A percentile compares a stretch with the other conserved stretches of the same genome.
Conservation (phyloP, 1,140 invertebrate genomes). For the Cardiocondyla obscurior region DNA sequence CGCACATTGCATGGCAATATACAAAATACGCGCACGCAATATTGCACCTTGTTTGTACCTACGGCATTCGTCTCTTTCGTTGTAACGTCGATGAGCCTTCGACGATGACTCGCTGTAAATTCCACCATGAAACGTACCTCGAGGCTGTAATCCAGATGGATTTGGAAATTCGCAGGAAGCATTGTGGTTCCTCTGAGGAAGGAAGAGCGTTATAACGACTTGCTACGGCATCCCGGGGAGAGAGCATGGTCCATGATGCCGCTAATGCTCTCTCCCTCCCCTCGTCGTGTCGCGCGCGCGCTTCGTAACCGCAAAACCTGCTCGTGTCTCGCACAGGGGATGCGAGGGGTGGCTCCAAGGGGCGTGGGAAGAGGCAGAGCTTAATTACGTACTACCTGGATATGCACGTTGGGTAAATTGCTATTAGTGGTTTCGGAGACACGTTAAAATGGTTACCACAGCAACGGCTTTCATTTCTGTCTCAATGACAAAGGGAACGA, state of each 20-base stretch:
- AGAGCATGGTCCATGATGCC: conserved; percentile 44
- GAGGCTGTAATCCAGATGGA: conserved; percentile 55
- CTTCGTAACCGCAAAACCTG: conserved; percentile 57
- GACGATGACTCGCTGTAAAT: conserved; percentile 38
- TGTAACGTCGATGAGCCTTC: conserved; percentile 27
- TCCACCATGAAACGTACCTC: conserved; percentile 28
- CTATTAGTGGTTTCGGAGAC: conserved; percentile 60
- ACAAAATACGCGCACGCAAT: not conserved
- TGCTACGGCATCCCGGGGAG: conserved; percentile 38
- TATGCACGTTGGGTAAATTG: conserved; percentile 60
- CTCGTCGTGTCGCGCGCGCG: not conserved
- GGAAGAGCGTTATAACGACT: conserved; percentile 56
- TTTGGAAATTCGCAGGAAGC: conserved; percentile 57
- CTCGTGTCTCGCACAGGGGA: conserved; percentile 31
- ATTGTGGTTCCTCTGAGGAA: conserved; percentile 53
- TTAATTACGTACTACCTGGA: conserved; percentile 68
- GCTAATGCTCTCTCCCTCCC: conserved; percentile 46
- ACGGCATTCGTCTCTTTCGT: not conserved
- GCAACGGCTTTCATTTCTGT: conserved; percentile 57
- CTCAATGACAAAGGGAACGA: conserved; percentile 50
- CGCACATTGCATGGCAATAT: not conserved
- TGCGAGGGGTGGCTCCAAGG: conserved; percentile 36
- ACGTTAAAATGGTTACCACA: conserved; percentile 56
- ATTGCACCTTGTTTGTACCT: not conserved
- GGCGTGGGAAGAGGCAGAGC: conserved; percentile 44